phyloP scores from a whole-genome alignment of 2,113 vertebrate species.

The Sinocyclocheilus rhinocerous region DNA sequence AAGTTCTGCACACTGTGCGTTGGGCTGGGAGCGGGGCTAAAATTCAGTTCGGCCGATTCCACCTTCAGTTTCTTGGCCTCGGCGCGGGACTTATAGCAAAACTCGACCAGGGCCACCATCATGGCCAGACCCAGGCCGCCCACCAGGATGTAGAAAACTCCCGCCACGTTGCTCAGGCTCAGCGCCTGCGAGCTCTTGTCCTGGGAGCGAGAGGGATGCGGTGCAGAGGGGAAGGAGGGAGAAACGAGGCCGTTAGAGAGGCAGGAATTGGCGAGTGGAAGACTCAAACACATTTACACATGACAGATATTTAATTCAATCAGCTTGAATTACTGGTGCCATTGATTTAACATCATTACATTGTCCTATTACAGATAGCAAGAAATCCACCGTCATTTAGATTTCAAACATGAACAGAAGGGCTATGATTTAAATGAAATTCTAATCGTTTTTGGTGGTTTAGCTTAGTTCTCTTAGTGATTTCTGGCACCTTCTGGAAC shows the following conservation, averaged over 20 bases:
- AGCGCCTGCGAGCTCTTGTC: constrained; percentile 98
- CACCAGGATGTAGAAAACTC: constrained; percentile 75
- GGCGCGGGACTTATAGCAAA: constrained; percentile 99
- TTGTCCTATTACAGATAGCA: not conserved
- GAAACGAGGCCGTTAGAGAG: not conserved
- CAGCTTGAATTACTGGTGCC: not conserved
- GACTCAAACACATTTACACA: not conserved
- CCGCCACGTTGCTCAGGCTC: constrained; percentile 98
- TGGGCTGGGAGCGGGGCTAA: constrained; percentile 95
- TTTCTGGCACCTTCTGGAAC: no score
- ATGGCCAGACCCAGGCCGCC: constrained; percentile 85
- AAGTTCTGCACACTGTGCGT: constrained; percentile 99
- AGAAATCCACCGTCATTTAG: not conserved
- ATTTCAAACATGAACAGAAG: not conserved
- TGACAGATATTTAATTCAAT: not conserved
- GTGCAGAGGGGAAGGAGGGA: not conserved
- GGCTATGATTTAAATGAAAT: not conserved
- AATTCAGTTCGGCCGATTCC: constrained; percentile 95
- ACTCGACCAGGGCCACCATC: constrained; percentile 88
- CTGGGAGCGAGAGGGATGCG: constrained; percentile 75
- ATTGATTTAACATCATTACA: not conserved
- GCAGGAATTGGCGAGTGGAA: not conserved
- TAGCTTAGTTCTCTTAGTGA: no score
- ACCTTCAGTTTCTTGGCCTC: constrained; percentile 99
- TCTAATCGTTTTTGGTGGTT: no score